Conservation (phyloP, 2,113 vertebrate genomes). For the Physeter macrocephalus region DNA sequence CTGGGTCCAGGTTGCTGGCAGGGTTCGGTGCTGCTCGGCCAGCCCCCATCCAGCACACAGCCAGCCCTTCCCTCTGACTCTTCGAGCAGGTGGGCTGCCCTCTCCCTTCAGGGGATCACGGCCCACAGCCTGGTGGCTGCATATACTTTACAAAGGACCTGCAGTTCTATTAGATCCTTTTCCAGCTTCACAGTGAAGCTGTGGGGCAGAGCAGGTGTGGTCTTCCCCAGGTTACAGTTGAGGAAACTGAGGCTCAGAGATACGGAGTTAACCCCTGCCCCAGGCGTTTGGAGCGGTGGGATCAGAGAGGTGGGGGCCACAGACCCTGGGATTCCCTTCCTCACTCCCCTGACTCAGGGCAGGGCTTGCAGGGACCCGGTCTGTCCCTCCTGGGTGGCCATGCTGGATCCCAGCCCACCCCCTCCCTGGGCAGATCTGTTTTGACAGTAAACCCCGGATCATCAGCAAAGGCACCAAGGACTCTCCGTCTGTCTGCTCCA, state of each 20-base stretch:
- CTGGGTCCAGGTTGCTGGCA: background rate
- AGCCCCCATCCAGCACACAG: background rate
- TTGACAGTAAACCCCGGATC: slow-evolving; percentile 92
- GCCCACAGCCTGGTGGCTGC: background rate
- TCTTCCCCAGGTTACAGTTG: background rate
- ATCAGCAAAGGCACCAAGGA: slow-evolving; percentile 93
- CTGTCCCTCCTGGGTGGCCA: background rate
- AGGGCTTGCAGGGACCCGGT: background rate
- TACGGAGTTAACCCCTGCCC: background rate
- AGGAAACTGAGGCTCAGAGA: background rate
- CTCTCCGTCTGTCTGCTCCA: slow-evolving; percentile 88
- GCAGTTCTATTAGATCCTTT: background rate
- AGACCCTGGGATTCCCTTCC: background rate
- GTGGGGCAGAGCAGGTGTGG: background rate
- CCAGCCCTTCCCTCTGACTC: background rate
- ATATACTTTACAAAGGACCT: background rate
- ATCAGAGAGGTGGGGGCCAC: background rate
- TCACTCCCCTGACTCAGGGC: background rate
- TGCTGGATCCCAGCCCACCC: background rate
- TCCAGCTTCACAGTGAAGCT: background rate
- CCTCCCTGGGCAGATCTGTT: slow-evolving; percentile 86
- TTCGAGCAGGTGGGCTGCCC: background rate
- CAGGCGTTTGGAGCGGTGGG: background rate
- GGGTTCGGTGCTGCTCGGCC: background rate
- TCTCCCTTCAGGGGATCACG: background rate